Percentiles rank a stretch among this genome's conserved stretches.
phyloP scores from a whole-genome alignment of 2,888 invertebrate species.

The Cryptocephalus moraei region DNA sequence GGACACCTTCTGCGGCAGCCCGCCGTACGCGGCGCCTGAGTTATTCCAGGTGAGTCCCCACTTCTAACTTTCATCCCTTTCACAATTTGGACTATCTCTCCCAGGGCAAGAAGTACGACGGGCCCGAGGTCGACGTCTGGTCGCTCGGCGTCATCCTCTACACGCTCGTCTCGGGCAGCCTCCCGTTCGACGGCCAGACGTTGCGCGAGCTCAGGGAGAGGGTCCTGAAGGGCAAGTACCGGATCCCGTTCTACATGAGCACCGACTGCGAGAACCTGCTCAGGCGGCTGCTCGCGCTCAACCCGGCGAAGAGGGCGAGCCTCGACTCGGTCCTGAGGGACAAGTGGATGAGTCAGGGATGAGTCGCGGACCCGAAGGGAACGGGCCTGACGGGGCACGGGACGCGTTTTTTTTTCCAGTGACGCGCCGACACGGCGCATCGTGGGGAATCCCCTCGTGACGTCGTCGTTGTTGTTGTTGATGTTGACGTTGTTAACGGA shows the following conservation, averaged over 20 bases:
- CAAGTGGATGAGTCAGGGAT: slow-evolving; percentile 69
- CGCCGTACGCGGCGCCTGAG: slow-evolving; percentile 99
- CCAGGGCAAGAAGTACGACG: slow-evolving; percentile 99
- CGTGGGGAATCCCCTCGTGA: too few relatives aligned
- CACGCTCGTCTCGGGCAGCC: slow-evolving; percentile 96
- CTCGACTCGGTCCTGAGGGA: slow-evolving; percentile 84
- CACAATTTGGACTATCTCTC: too few relatives aligned
- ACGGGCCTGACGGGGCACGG: too few relatives aligned
- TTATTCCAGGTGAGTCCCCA: slow-evolving; percentile 76
- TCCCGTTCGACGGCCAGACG: slow-evolving; percentile 99
- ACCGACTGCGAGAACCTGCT: slow-evolving; percentile 99
- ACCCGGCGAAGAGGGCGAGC: slow-evolving; percentile 92
- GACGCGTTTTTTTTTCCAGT: too few relatives aligned
- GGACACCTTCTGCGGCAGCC: slow-evolving; percentile 99
- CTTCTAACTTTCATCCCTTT: too few relatives aligned
- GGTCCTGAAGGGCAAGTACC: slow-evolving; percentile 96
- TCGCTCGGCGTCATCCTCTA: slow-evolving; percentile 96
- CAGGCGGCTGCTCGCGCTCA: slow-evolving; percentile 98
- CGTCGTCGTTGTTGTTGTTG: too few relatives aligned
- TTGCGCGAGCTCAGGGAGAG: slow-evolving; percentile 92
- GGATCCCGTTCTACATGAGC: slow-evolving; percentile 99
- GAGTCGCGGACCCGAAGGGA: slow-evolving; percentile 41
- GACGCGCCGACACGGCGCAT: too few relatives aligned
- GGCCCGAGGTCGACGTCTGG: slow-evolving; percentile 98
- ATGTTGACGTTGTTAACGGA: too few relatives aligned